These are phyloP conservation scores for Colaptes auratus DNA, from an alignment of 2,113 vertebrate species.

Conservation along the genomic window DNA sequence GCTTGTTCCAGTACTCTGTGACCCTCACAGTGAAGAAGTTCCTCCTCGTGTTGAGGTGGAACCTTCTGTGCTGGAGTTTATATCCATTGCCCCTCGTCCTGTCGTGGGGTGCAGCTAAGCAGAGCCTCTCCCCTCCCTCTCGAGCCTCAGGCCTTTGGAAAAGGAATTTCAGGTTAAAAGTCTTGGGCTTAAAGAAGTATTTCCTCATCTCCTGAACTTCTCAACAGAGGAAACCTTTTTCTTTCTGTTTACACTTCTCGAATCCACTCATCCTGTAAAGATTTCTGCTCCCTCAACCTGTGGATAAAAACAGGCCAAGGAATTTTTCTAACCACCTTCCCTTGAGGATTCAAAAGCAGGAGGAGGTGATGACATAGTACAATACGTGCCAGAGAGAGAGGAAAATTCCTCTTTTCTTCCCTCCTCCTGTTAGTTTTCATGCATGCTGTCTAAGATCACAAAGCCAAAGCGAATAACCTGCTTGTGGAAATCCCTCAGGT, in stretches of 20 bases:
- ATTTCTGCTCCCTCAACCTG: background rate
- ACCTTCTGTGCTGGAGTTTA: no score
- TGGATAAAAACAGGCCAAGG: background rate
- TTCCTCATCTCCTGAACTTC: background rate
- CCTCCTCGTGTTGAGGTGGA: no score
- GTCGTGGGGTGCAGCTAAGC: no score
- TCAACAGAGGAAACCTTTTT: background rate
- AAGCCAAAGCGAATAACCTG: background rate
- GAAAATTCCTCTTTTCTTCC: background rate
- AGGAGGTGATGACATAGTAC: background rate
- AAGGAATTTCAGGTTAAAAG: background rate
- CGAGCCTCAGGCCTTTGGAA: background rate
- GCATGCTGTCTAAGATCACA: background rate
- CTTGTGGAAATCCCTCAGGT: background rate
- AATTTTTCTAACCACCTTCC: background rate
- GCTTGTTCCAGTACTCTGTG: no score
- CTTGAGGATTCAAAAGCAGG: background rate
- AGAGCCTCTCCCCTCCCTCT: no score
- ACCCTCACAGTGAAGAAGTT: no score
- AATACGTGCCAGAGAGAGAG: background rate
- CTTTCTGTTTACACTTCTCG: background rate
- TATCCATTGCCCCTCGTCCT: no score
- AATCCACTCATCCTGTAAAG: background rate
- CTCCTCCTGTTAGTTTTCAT: background rate
- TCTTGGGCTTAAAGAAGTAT: background rate